Evolutionary conservation across 30 jellyfish, hydroid and myxozoan species (phyloP).

Genomic region (Cassiopea andromeda): DNA sequence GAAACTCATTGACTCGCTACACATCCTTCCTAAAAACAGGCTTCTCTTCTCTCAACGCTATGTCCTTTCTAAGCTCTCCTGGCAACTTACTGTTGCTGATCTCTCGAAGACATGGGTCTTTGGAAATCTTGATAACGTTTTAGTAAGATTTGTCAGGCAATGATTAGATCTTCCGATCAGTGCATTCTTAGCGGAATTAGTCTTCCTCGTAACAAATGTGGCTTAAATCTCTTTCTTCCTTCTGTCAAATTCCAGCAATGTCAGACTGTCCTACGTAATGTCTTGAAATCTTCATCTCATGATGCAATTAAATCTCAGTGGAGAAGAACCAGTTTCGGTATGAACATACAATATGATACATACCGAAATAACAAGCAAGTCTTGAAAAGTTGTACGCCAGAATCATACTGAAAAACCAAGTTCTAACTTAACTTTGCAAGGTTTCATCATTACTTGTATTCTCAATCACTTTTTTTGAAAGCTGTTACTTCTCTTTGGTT

Average conservation of each 20-base stretch:
- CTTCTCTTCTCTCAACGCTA: slow-evolving; percentile 4
- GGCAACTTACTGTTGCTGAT: slow-evolving; percentile 30
- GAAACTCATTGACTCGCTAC: slow-evolving; percentile 18
- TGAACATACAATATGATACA: slow-evolving; percentile 28
- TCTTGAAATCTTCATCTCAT: slow-evolving; percentile 32
- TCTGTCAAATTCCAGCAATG: slow-evolving; percentile 37
- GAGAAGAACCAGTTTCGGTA: slow-evolving; percentile 31
- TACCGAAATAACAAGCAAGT: slow-evolving; percentile 40
- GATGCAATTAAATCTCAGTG: slow-evolving; percentile 7
- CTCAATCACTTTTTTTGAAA: neutral
- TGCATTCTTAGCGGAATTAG: slow-evolving; percentile 29
- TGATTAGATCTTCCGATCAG: neutral
- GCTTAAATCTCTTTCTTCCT: slow-evolving; percentile 13
- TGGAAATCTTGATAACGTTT: slow-evolving; percentile 24
- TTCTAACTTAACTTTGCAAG: slow-evolving; percentile 35
- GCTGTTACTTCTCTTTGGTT: slow-evolving; percentile 2
- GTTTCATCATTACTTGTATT: slow-evolving; percentile 3
- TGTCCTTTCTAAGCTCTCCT: slow-evolving; percentile 15
- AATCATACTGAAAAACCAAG: slow-evolving; percentile 18
- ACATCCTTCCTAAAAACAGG: slow-evolving; percentile 24
- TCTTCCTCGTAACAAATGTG: slow-evolving; percentile 21
- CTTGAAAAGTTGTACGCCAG: slow-evolving; percentile 18
- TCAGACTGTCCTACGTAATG: slow-evolving; percentile 28
- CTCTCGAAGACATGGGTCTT: slow-evolving; percentile 20
- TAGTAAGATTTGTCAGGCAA: neutral